phyloP scores from a whole-genome alignment of 2,888 invertebrate genomes.

The Ophion obscuratus region DNA sequence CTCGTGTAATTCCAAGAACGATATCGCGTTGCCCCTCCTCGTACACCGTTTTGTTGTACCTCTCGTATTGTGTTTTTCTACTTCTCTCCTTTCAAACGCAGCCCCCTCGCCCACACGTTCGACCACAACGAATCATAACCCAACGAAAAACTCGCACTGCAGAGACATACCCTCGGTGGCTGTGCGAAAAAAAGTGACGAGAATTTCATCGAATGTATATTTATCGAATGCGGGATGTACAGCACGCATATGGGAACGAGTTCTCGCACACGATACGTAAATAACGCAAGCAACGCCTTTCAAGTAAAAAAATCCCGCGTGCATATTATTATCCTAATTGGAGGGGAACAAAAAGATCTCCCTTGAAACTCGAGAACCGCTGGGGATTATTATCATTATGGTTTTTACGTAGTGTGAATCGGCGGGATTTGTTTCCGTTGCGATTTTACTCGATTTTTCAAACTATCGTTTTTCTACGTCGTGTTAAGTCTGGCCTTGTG shows the following conservation, averaged over 20 bases:
- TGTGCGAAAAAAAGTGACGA: background rate
- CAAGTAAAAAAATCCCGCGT: too few species aligned
- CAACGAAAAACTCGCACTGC: conserved; percentile 9
- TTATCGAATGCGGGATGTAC: background rate
- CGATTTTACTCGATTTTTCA: background rate
- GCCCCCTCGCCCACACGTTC: background rate
- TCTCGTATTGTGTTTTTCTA: conserved; percentile 40
- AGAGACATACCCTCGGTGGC: background rate
- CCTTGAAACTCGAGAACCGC: too few species aligned
- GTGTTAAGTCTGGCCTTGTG: too few species aligned
- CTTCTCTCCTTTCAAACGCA: conserved; percentile 4
- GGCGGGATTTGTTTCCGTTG: background rate
- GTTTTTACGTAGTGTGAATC: too few species aligned
- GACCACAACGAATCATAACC: background rate
- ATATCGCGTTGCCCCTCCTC: conserved; percentile 46
- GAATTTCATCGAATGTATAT: background rate
- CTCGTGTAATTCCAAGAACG: conserved; percentile 30
- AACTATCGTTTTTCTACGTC: too few species aligned
- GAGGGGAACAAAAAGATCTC: too few species aligned
- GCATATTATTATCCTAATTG: too few species aligned
- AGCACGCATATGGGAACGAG: too few species aligned
- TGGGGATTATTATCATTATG: too few species aligned
- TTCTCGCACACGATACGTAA: background rate
- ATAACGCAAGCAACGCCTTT: background rate
- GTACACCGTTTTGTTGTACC: conserved; percentile 22